A percentile compares a stretch with the other conserved stretches of the same genome.
Evolutionary conservation across 1,140 invertebrate genomes (phyloP).

Genomic region (Euschistus heros): DNA sequence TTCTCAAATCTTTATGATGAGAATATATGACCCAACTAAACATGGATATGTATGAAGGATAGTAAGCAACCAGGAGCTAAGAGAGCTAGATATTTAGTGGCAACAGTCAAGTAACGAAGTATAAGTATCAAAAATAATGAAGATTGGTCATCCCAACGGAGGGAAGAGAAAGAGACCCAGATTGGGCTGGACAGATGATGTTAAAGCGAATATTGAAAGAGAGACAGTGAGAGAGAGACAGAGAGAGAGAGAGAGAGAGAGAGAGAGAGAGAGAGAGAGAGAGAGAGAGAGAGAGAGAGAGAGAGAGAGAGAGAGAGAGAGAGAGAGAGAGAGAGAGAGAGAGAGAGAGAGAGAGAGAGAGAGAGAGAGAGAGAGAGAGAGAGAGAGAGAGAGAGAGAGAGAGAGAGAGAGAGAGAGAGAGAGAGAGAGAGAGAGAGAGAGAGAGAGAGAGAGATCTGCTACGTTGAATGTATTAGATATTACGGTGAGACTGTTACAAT

Average conservation of each 20-base stretch:
- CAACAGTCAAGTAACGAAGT: no score
- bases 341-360: background rate
- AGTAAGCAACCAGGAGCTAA: no score
- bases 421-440: background rate
- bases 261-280: slow-evolving; percentile 8
- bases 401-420: background rate
- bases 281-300: background rate
- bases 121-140: no score
- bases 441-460: background rate
- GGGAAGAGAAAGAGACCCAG: background rate
- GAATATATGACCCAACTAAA: no score
- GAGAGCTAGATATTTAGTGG: no score
- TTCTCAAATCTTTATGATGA: no score
- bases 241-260: slow-evolving; percentile 8
- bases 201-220: background rate
- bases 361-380: background rate
- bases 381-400: slow-evolving; percentile 24
- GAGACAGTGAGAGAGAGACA: background rate
- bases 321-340: background rate
- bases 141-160: no score
- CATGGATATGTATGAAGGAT: no score
- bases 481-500: no score
- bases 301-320: slow-evolving; percentile 3
- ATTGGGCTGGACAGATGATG: background rate
- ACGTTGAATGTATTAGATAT: background rate